These are phyloP conservation scores for Halictus rubicundus DNA, from an alignment of 1,140 invertebrate genomes.

Conservation along the genomic window DNA sequence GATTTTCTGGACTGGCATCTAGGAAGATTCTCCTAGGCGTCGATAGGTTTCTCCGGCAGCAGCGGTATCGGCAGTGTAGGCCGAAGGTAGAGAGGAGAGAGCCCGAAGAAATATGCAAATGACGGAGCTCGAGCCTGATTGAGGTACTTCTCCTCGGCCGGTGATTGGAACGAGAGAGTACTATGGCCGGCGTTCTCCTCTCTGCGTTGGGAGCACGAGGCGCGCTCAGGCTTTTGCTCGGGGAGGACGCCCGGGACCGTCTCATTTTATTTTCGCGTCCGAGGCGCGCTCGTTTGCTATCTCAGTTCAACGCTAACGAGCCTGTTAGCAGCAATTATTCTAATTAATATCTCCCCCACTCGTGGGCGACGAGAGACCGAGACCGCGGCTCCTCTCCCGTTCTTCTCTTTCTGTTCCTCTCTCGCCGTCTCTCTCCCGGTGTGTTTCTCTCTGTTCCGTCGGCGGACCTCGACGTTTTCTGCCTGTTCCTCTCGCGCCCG, in stretches of 20 bases:
- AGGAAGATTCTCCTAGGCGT: not conserved
- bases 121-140: constrained; percentile 67
- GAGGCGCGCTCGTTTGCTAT: constrained; percentile 74
- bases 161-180: constrained; percentile 42
- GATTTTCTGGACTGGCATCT: not conserved
- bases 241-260: constrained; percentile 41
- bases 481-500: constrained; percentile 10
- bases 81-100: constrained; percentile 7
- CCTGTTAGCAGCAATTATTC: constrained; percentile 81
- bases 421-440: not conserved
- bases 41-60: constrained; percentile 11
- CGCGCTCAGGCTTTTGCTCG: constrained; percentile 41
- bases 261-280: constrained; percentile 71
- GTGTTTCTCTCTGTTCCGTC: no score
- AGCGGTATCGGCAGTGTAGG: not conserved
- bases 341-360: constrained; percentile 79
- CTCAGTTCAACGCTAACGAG: constrained; percentile 78
- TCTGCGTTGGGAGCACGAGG: not conserved
- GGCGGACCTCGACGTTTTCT: constrained; percentile 3
- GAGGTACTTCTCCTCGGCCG: constrained; percentile 62
- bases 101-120: constrained; percentile 74
- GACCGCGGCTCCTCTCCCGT: constrained; percentile 18
- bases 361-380: constrained; percentile 31
- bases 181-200: not conserved
- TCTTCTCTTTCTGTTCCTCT: constrained; percentile 25